Conservation (phyloP, 1,140 invertebrate species). For the Microplitis mediator region DNA sequence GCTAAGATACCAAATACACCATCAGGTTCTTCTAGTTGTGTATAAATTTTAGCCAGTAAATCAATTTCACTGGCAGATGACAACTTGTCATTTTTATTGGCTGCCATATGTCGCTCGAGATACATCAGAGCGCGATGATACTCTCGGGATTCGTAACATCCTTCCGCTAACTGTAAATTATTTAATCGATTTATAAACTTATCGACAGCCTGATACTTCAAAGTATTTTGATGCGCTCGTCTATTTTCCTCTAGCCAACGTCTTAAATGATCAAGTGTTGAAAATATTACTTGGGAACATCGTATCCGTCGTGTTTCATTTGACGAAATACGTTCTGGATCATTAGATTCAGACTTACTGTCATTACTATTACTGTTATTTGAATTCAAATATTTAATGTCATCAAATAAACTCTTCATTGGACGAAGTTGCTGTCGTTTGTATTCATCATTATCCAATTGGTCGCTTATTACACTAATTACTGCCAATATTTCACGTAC, state of each 20-base stretch:
- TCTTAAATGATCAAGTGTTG: constrained; percentile 74
- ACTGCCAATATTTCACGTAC: constrained; percentile 55
- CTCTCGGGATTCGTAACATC: constrained; percentile 75
- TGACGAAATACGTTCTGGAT: constrained; percentile 41
- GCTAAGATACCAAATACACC: constrained; percentile 75
- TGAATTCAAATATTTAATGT: not conserved
- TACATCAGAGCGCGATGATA: constrained; percentile 76
- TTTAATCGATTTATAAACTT: constrained; percentile 67
- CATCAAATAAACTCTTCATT: not conserved
- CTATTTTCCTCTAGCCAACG: constrained; percentile 73
- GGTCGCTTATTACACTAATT: constrained; percentile 44
- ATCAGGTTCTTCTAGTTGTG: constrained; percentile 77
- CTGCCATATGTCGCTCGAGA: constrained; percentile 72
- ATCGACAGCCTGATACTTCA: constrained; percentile 48
- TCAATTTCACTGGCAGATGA: constrained; percentile 65
- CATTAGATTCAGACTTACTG: not conserved
- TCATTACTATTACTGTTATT: not conserved
- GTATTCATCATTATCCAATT: constrained; percentile 47
- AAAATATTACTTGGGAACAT: constrained; percentile 67
- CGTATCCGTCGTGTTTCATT: constrained; percentile 56
- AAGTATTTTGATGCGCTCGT: constrained; percentile 42
- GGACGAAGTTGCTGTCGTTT: constrained; percentile 44
- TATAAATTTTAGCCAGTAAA: constrained; percentile 71
- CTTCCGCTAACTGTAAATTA: constrained; percentile 70
- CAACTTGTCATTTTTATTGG: constrained; percentile 62